Evolutionary conservation across 1,140 invertebrate genomes (phyloP).

Genomic region (Coenobita brevimanus): DNA sequence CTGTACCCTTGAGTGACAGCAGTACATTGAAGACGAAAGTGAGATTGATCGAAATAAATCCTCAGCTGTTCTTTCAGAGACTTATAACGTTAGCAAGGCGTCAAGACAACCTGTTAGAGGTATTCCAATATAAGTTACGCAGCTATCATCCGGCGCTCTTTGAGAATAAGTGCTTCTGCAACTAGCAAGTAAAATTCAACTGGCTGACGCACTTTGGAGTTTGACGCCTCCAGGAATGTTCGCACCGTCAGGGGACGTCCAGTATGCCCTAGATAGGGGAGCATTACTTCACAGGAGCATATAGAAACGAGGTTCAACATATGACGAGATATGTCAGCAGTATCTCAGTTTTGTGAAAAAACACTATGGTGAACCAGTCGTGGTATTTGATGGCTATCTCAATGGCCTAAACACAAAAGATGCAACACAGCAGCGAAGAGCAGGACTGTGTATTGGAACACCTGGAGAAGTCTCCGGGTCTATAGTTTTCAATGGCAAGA

Average conservation of each 20-base stretch:
- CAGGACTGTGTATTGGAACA: too few species aligned
- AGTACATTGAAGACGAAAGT: neutral
- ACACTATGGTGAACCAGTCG: too few species aligned
- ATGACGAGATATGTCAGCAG: too few species aligned
- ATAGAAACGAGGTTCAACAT: too few species aligned
- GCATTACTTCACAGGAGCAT: neutral
- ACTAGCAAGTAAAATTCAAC: neutral
- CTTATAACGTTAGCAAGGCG: neutral
- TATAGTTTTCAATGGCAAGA: too few species aligned
- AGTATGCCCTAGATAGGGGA: neutral
- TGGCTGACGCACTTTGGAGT: neutral
- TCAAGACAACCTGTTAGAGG: neutral
- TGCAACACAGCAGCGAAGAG: too few species aligned
- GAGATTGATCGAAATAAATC: neutral
- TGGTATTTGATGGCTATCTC: too few species aligned
- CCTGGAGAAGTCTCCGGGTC: too few species aligned
- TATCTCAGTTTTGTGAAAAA: too few species aligned
- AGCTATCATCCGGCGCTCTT: neutral
- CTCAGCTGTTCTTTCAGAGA: slow-evolving; percentile 8
- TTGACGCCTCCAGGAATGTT: neutral
- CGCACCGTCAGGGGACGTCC: neutral
- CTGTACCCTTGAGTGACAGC: too few species aligned
- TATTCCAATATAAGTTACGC: slow-evolving; percentile 1
- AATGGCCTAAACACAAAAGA: too few species aligned
- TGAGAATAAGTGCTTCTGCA: neutral